phyloP scores from a whole-genome alignment of 2,888 invertebrate species.

The Cephus pulcher region DNA sequence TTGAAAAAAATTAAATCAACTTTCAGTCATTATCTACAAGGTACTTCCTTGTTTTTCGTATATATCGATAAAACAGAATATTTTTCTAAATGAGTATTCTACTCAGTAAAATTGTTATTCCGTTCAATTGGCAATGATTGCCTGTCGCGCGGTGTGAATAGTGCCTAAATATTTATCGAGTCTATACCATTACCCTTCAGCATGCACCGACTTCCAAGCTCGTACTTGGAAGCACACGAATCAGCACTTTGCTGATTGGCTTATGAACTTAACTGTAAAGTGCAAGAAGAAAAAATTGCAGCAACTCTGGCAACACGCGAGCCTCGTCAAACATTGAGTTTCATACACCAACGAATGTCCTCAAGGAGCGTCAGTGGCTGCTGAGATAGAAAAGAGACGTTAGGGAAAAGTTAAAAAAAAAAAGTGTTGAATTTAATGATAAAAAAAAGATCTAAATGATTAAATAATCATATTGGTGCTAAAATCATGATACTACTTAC shows the following conservation, averaged over 20 bases:
- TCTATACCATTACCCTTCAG: background rate
- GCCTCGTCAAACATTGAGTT: background rate
- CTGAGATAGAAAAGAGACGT: background rate
- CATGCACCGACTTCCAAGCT: background rate
- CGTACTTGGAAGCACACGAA: background rate
- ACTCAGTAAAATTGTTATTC: background rate
- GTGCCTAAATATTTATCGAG: background rate
- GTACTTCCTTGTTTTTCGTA: background rate
- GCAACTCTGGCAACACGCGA: background rate
- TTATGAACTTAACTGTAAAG: background rate
- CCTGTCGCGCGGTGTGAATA: background rate
- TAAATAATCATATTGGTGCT: background rate
- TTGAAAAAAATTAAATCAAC: background rate
- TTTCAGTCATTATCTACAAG: background rate
- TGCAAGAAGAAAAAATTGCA: background rate
- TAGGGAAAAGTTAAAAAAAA: no score
- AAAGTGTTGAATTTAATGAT: no score
- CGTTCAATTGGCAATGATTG: background rate
- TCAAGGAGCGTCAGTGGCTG: background rate
- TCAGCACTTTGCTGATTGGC: background rate
- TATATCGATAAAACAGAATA: background rate
- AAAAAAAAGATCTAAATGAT: no score
- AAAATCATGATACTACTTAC: conserved; percentile 5
- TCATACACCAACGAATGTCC: background rate
- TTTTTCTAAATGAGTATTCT: background rate